Conservation (phyloP, 2,797 vertebrate genomes). For the Amphiprion clarkii region DNA sequence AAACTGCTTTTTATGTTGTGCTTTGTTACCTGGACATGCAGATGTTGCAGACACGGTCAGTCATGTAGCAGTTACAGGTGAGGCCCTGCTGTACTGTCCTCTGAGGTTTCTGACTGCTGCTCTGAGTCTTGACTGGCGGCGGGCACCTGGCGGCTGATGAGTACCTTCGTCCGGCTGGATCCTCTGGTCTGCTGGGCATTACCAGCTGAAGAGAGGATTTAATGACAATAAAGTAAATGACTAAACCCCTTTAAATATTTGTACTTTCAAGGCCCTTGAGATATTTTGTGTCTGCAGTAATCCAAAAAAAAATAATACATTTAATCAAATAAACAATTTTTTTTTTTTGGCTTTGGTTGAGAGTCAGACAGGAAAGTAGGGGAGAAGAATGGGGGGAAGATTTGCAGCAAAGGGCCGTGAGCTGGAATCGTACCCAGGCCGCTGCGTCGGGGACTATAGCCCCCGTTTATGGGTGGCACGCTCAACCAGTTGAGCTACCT, state of each 20-base stretch:
- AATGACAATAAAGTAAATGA: not conserved
- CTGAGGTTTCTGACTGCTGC: constrained; percentile 80
- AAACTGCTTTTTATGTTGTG: not conserved
- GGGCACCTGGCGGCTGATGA: constrained; percentile 79
- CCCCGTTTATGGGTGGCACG: no score
- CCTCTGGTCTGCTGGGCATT: constrained; percentile 85
- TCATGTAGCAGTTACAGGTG: constrained; percentile 92
- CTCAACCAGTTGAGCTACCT: no score
- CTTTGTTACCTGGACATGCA: constrained; percentile 92
- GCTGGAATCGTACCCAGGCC: no score
- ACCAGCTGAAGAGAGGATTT: constrained; percentile 78
- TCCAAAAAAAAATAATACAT: not conserved
- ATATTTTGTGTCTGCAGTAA: not conserved
- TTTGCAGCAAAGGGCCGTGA: no score
- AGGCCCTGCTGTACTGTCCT: constrained; percentile 81
- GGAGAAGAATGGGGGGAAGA: no score
- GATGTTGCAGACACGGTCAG: constrained; percentile 93
- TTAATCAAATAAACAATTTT: not conserved
- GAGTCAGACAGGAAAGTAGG: no score
- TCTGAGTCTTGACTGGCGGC: constrained; percentile 77
- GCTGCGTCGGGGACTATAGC: no score
- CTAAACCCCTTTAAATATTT: not conserved
- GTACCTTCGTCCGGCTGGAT: constrained; percentile 83
- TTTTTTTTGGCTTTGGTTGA: no score
- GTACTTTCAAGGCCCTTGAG: not conserved